Base-by-base conservation (phyloP, 2,888 invertebrate species). In the Dasysyrphus tricinctus region DNA sequence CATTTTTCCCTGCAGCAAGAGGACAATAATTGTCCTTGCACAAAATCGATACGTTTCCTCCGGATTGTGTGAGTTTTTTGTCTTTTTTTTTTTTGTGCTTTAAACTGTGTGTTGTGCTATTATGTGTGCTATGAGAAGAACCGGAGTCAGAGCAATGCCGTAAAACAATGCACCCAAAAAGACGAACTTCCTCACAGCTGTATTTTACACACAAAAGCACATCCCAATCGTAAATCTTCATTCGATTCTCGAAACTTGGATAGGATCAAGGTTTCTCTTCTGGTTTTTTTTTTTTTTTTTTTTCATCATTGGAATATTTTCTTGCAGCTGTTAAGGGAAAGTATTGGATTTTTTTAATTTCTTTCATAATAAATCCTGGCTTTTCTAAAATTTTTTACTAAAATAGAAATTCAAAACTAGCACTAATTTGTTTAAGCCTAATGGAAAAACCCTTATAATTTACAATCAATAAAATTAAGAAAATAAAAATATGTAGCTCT, bases 211-310 rank as follows among this genome's bases (percentile, higher is more conserved):
- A 80, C 67, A 82, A 79, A 81, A 79, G 78, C 82, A 82, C 77
- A 86, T 86, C 86, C 70, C 47, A 79, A 75, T 86, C 86, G 86
- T 86, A 86, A 86, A 86, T 86, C 86, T 86, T 86, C 78, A 59
- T 86, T 86, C 86, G 86, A 79, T 82, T 86, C 81, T 79, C 78
- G 74, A 51, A 79, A 81, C 86, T 86, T 82, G 86, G 82, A 86
- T 86, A 86, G 81, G 78, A 86, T 86, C 86, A 86, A 75, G 78
- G 82, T 67, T 86, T 74, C 44, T 16, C 32, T 24, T 24, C 24
- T n/a, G 24, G 24, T 24, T 24, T 24, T 24, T 34, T 14, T 32
- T 70, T 59, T 51, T 8, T 51, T 75, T 29, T 5, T 67, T 67
- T 65, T 16, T 8, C 67, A 24, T 56, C 49, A 39, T 56, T 59